Evolutionary conservation across 2,113 vertebrate species (phyloP), one percentile per base, ranked within the genome.

Genomic region (Corythaixoides concolor): DNA sequence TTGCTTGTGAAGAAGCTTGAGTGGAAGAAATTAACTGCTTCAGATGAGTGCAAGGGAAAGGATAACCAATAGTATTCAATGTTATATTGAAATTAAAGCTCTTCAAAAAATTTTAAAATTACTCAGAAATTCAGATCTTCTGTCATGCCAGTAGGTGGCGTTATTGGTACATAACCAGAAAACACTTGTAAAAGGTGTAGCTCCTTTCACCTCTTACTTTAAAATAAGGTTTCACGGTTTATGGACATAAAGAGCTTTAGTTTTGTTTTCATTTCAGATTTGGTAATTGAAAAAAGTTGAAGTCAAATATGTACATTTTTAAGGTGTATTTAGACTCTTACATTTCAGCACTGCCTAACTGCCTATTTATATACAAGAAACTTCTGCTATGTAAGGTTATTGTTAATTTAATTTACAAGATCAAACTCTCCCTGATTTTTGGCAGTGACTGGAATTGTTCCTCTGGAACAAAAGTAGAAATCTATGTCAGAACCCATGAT

Each of bases 121-220:
- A 55, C 9, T 68, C 2, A 4, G 35, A 58, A 53, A n/a, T 53
- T 9, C 72, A 30, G 12, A 43, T 95, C 17, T 85, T 68, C 52
- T 76, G 6, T 82, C 39, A 2, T 50, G 49, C 96, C 96, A 91
- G 87, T 94, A 97, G 96, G 78, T 96, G 96, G 96, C 96, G 72
- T 72, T 91, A 82, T 85, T 88, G 77, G 49, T 85, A 69, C 5
- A 9, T 60, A 76, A 73, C 16, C 11, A 18, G 43, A 32, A 78
- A 45, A 49, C 56, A 11, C 12, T 63, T 43, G 4, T 18, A 32
- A 28, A 32, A 41, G 37, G 8, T 47, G 7, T 55, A 52, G 21
- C 14, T 66, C 10, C 20, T 88, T 85, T 69, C 2, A 32, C 27
- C 9, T 35, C 26, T 66, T 73, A 19, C 0, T 75, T 91, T 12